Evolutionary conservation across 2,797 vertebrate species (phyloP).

Genomic region (Loris lydekkerianus): DNA sequence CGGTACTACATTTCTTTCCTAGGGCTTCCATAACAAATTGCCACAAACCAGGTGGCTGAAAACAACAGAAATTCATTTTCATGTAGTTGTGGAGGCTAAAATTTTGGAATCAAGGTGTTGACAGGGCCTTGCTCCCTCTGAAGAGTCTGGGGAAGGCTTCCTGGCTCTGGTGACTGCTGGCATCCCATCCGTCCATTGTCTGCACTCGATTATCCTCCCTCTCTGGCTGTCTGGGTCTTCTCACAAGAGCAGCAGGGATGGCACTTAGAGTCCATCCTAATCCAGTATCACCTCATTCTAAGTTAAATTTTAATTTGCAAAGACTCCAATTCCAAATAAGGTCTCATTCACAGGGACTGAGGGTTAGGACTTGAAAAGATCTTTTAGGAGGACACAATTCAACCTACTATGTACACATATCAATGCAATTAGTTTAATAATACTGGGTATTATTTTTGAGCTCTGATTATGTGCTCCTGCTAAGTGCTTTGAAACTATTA

Average conservation of each 20-base stretch:
- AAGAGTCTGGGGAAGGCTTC: background rate
- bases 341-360: background rate
- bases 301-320: constrained; percentile 24
- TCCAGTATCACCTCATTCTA: background rate
- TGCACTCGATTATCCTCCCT: background rate
- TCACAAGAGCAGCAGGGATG: background rate
- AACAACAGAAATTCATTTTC: background rate
- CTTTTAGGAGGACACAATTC: background rate
- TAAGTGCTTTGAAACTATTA: background rate
- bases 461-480: background rate
- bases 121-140: background rate
- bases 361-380: background rate
- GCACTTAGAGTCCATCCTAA: background rate
- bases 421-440: background rate
- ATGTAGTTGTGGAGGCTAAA: background rate
- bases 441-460: background rate
- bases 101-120: background rate
- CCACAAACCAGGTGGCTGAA: background rate
- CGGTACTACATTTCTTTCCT: background rate
- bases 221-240: background rate
- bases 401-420: background rate
- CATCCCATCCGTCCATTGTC: background rate
- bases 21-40: background rate
- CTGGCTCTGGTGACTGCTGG: background rate
- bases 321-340: background rate